Evolutionary conservation across 2,797 vertebrate genomes (phyloP).

Genomic region (Apogon hyalosoma): DNA sequence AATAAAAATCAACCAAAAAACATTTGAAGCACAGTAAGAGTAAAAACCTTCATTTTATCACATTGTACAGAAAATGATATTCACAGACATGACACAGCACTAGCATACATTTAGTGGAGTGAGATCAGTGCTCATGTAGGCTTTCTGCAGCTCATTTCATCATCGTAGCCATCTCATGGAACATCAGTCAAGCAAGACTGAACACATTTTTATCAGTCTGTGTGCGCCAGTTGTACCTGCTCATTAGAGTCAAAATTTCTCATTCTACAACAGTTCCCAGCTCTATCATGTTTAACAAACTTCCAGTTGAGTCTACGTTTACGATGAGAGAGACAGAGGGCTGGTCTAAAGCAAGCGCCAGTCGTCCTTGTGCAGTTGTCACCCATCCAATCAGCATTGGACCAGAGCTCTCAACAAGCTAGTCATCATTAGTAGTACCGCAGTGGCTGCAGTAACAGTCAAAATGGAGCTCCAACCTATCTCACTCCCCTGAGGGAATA

Average conservation of each 20-base stretch:
- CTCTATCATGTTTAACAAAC: constrained; percentile 31
- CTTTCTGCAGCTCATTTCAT: constrained; percentile 49
- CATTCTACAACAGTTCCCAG: constrained; percentile 37
- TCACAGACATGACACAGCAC: constrained; percentile 63
- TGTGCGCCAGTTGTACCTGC: constrained; percentile 48
- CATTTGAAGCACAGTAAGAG: constrained; percentile 44
- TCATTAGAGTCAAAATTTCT: constrained; percentile 30
- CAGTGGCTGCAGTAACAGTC: constrained; percentile 81
- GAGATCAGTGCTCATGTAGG: constrained; percentile 40
- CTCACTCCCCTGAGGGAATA: constrained; percentile 80
- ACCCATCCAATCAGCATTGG: constrained; percentile 74
- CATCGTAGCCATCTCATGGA: constrained; percentile 20
- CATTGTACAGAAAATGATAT: constrained; percentile 51
- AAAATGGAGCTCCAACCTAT: constrained; percentile 84
- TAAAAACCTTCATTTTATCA: constrained; percentile 48
- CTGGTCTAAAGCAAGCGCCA: constrained; percentile 65
- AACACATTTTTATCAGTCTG: constrained; percentile 36
- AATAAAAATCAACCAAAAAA: constrained; percentile 70
- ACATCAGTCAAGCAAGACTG: constrained; percentile 26
- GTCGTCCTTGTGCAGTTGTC: constrained; percentile 58
- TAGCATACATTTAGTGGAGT: constrained; percentile 58
- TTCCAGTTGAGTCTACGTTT: constrained; percentile 57
- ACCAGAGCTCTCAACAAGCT: constrained; percentile 78
- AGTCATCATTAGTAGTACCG: constrained; percentile 77
- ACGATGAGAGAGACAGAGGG: constrained; percentile 54